Conservation (phyloP, 2,113 vertebrate species). For the Myocastor coypus region DNA sequence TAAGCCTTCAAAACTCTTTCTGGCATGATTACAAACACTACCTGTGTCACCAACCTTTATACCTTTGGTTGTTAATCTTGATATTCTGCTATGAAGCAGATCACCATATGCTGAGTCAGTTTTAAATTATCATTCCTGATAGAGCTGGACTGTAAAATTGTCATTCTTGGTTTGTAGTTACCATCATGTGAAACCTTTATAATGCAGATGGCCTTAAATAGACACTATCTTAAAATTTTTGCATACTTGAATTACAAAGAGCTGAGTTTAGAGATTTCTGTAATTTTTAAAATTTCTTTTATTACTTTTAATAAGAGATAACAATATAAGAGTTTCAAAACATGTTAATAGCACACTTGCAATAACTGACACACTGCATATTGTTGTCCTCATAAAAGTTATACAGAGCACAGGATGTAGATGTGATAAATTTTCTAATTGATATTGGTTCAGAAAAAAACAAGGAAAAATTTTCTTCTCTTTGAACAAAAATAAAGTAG, state of each 20-base stretch:
- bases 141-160: neutral
- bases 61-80: neutral
- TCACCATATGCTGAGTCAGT: neutral
- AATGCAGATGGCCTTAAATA: neutral
- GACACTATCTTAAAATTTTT: neutral
- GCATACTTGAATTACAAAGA: neutral
- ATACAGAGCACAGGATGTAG: too few species aligned
- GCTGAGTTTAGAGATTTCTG: neutral
- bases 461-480: too few species aligned
- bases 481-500: too few species aligned
- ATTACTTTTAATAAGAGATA: too few species aligned
- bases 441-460: too few species aligned
- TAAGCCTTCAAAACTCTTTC: neutral
- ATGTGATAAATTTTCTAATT: too few species aligned
- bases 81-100: neutral
- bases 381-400: too few species aligned
- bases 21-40: slow-evolving; percentile 11
- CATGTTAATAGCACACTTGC: too few species aligned
- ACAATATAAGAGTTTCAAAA: too few species aligned
- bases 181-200: neutral
- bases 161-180: neutral
- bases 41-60: neutral
- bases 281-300: too few species aligned
- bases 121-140: slow-evolving; percentile 42
- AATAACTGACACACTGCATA: too few species aligned